Evolutionary conservation across 2,113 vertebrate species (phyloP).

Genomic region (Eulemur macaco): DNA sequence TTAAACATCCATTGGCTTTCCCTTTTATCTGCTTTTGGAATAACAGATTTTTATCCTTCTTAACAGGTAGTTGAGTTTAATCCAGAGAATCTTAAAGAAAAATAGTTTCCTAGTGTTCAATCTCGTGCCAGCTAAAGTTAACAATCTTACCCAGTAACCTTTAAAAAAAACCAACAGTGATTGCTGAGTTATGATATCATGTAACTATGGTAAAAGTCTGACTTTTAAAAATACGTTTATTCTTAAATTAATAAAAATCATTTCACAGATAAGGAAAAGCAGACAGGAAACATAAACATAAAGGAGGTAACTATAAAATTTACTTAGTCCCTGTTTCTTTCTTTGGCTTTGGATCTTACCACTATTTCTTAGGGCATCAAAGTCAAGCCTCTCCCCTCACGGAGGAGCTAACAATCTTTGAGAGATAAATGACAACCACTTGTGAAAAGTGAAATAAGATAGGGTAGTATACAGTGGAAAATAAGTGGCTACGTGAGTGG

Average conservation of each 20-base stretch:
- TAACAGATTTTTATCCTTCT: conserved; percentile 10
- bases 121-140: background rate
- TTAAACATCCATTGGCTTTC: conserved; percentile 59
- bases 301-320: background rate
- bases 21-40: conserved; percentile 54
- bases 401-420: background rate
- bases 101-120: background rate
- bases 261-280: conserved; percentile 21
- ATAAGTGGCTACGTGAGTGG: background rate
- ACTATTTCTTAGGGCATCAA: background rate
- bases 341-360: background rate
- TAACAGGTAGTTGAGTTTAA: conserved; percentile 56
- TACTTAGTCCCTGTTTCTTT: background rate
- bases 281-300: background rate
- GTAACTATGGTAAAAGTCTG: background rate
- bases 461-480: background rate
- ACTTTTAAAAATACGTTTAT: background rate
- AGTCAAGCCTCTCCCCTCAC: background rate
- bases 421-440: background rate
- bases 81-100: background rate
- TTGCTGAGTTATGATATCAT: background rate
- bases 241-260: conserved; percentile 33
- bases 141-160: background rate
- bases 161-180: background rate
- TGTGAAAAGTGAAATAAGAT: background rate